Percentiles rank a stretch among this genome's conserved stretches.
Conservation (phyloP, 2,113 vertebrate genomes). For the Martes martes region DNA sequence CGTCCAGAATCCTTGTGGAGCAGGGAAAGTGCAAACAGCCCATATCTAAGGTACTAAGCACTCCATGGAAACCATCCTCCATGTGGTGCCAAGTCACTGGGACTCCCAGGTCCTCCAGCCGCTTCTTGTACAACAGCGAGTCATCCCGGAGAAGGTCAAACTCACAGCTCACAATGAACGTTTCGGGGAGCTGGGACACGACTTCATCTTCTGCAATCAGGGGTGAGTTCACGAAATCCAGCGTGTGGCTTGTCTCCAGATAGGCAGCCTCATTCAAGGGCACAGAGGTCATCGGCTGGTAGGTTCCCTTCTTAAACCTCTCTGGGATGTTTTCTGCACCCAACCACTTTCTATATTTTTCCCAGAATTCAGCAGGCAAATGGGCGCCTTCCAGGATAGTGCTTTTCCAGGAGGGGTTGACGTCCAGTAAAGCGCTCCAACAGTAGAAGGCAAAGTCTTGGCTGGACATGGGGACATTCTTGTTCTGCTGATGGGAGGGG, state of each 20-base stretch:
- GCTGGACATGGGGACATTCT: conserved; percentile 82
- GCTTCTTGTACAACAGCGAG: conserved; percentile 87
- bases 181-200: conserved; percentile 78
- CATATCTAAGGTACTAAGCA: conserved; percentile 79
- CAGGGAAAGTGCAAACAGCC: conserved; percentile 81
- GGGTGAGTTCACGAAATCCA: conserved; percentile 80
- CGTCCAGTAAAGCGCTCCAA: conserved; percentile 78
- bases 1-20: conserved; percentile 79
- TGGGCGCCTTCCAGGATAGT: conserved; percentile 82
- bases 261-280: conserved; percentile 78
- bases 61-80: conserved; percentile 86
- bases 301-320: conserved; percentile 80
- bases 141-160: conserved; percentile 88
- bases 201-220: conserved; percentile 80
- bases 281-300: not conserved
- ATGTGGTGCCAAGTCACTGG: conserved; percentile 86
- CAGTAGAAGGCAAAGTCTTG: conserved; percentile 77
- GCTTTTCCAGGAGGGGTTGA: conserved; percentile 73
- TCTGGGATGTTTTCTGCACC: conserved; percentile 83
- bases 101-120: conserved; percentile 84
- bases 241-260: conserved; percentile 63
- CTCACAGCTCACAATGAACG: conserved; percentile 90
- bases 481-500: conserved; percentile 90
- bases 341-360: conserved; percentile 83
- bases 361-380: conserved; percentile 80